Base-by-base conservation (phyloP, 1,140 invertebrate species). In the Chrysopa pallens region DNA sequence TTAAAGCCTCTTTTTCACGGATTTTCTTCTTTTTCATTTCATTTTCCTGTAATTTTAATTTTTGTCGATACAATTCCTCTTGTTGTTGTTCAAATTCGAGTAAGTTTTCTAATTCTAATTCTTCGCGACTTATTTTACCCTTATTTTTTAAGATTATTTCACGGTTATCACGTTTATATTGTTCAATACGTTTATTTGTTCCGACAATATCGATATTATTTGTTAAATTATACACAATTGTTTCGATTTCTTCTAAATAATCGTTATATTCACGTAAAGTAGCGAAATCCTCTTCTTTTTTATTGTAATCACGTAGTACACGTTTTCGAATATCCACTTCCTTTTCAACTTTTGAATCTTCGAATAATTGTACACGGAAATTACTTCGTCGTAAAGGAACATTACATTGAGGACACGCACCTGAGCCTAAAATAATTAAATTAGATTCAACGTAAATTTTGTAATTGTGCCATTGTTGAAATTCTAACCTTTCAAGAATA, bases 261-360 rank as follows among this genome's bases (percentile, higher is more conserved):
- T 94, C 84, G 63, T 95, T 94, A 58, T 84, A 96, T 48, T 91
- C 89, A 39, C 73, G 61, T 29, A 90, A 57, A 4, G 73, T 68
- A 6, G 58, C 52, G 64, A 96, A 96, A 59, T 95, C 89, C 50
- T 91, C 84, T 59, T 91, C 84, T 54, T 80, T 86, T 54, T 92
- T 90, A 51, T 91, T 93, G 52, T 82, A 94, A 60, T 93, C 90
- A 56, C 83, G 80, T 1, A 94, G 58, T 23, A 97, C 75, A 52
- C 80, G 73, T 58, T 84, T 87, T 13, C 95, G 67, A 50, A 98
- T 94, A 52, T 97, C 92, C 7, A 98, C 80, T 70, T 99, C 95
- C 58, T 97, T 96, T 64, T 99, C 95, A 1, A 98, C 85, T 63
- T 73, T 73, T 1, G 92, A 64, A 71, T 98, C 93, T 69, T 98